Evolutionary conservation across 2,113 vertebrate species (phyloP), one percentile per base, ranked within the genome.

Genomic region (Formicarius rufipectus): DNA sequence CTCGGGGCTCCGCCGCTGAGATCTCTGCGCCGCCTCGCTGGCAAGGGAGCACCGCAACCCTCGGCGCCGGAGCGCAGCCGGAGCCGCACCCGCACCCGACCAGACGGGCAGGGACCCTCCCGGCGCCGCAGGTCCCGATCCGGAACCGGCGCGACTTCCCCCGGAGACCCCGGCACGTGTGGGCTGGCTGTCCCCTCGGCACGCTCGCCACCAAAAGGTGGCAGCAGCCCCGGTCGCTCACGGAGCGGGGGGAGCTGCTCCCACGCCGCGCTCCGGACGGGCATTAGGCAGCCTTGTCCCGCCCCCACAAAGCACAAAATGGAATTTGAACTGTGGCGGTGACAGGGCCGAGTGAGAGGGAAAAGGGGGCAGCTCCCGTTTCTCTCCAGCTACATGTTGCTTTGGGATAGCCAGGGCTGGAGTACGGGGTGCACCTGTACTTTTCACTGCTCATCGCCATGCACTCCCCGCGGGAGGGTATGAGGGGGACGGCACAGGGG

Each of bases 201-300:
- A 35, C 30, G 30, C 14, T 5, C 17, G 25, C 47, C 39, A 37
- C 23, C 13, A 8, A 23, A 19, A 49, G 39, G 53, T 6, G 20
- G 19, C 22, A 12, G 30, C 30, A 56, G 28, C 68, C 9, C 40
- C 18, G 42, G 20, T 4, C 11, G 40, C n/a, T 64, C 50, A 55
- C 5, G 53, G 37, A 12, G 47, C 0, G 19, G 17, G 4, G 30
- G 27, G n/a, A 56, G 40, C n/a, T 4, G 42, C n/a, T 35, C 31
- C 10, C 40, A 11, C 3, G 25, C 24, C 28, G 49, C 44, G 15
- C 55, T 76, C 53, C 17, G 56, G 59, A 17, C 47, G 14, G 14
- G 16, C 39, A 44, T 35, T 3, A 39, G 62, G 77, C 64, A 52
- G 30, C 59, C 50, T 40, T 9, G 35, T 74, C 64, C 58, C 31